Evolutionary conservation across 2,888 invertebrate species (phyloP).

Genomic region (Schrankia costaestrigalis): DNA sequence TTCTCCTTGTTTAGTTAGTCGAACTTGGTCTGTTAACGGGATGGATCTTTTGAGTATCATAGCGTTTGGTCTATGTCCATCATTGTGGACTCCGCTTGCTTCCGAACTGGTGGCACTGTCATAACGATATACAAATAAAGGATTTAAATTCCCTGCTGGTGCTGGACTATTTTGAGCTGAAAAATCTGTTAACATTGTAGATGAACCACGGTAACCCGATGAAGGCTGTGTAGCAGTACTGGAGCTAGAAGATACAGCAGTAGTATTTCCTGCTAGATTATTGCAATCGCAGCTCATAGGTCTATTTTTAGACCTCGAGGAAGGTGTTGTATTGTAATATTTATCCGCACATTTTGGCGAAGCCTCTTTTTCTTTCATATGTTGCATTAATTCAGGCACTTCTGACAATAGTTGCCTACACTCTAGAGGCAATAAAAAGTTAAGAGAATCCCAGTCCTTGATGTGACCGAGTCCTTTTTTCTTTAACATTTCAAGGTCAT

Average conservation of each 20-base stretch:
- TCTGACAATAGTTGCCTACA: slow-evolving; percentile 89
- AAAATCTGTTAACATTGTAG: slow-evolving; percentile 89
- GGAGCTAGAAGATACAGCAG: slow-evolving; percentile 83
- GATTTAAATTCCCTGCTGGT: slow-evolving; percentile 82
- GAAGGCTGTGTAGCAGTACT: slow-evolving; percentile 90
- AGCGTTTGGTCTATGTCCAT: slow-evolving; percentile 70
- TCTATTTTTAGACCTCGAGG: slow-evolving; percentile 78
- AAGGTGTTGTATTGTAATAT: slow-evolving; percentile 67
- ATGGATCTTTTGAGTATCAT: slow-evolving; percentile 85
- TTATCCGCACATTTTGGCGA: slow-evolving; percentile 55
- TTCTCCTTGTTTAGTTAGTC: slow-evolving; percentile 69
- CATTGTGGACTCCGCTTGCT: slow-evolving; percentile 84
- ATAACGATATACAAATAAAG: slow-evolving; percentile 90
- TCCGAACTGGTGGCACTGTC: slow-evolving; percentile 88
- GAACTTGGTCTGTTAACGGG: slow-evolving; percentile 79
- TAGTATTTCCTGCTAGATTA: slow-evolving; percentile 77
- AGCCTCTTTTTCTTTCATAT: slow-evolving; percentile 79
- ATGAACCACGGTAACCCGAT: slow-evolving; percentile 92
- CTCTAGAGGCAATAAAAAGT: slow-evolving; percentile 92
- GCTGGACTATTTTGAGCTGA: slow-evolving; percentile 85
- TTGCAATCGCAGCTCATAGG: slow-evolving; percentile 82
- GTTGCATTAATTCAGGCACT: slow-evolving; percentile 87
- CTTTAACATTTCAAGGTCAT: slow-evolving; percentile 89
- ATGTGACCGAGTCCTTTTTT: slow-evolving; percentile 92
- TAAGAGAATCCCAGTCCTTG: slow-evolving; percentile 95